Evolutionary conservation across 2,888 invertebrate species (phyloP), one percentile per base, ranked within the genome.

Genomic region (Microdon myrmicae): DNA sequence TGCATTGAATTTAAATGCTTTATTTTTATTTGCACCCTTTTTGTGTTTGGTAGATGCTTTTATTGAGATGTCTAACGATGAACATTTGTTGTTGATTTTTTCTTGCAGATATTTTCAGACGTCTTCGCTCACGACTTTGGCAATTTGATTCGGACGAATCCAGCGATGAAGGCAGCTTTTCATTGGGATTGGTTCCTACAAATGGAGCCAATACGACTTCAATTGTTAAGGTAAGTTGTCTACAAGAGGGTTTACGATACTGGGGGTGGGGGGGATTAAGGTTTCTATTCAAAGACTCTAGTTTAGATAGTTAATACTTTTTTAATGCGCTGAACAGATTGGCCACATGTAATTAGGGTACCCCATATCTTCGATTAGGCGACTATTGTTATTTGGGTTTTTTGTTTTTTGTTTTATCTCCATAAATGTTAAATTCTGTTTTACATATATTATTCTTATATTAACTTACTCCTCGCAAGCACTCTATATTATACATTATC

Each of bases 151-250:
- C 55, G 48, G 51, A 13, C 12, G 71, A 69, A 17, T 68, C 70
- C 8, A 69, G 60, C 26, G 74, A 70, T 2, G 69, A 53, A 3
- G 69, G 68, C 13, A 71, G 61, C 4, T 53, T 60, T 32, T 29
- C 66, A 12, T 53, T 68, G 14, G 67, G 69, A 3, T 41, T 74
- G 45, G 69, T 67, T 49, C 47, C 71, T 56, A 67, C 74, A 28
- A 76, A 78, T 53, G 77, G 74, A 58, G 58, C 44, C 10, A 80
- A 79, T 56, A 75, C 75, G 9, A 80, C 79, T 23, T 80, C 79
- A 38, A 78, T 78, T 37, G 75, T 79, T 23, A 80, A 80, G 76
- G 80, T 80, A 51, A 67, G 68, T 55, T 31, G 3, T 13, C 32
- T 13, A n/a, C n/a, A n/a, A n/a, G n/a, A n/a, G n/a, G n/a, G n/a